Base-by-base conservation (phyloP, 2,888 invertebrate species). In the Lutraria lutraria region DNA sequence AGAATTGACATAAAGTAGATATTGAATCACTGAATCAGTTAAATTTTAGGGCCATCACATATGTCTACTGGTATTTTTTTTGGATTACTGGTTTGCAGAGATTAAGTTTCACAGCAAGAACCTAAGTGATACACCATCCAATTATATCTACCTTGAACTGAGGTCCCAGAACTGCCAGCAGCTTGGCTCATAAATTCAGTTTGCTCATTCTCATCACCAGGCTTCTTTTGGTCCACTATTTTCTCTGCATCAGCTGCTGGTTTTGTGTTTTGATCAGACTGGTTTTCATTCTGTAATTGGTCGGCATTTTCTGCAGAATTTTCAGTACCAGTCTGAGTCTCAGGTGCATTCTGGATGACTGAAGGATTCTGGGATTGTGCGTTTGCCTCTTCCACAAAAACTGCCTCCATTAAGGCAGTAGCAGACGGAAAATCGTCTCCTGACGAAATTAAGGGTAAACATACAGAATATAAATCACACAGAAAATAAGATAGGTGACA, bases 371-470 rank as follows among this genome's bases (percentile, higher is more conserved):
- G 86, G 60, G 86, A 79, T 56, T 76, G 56, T 52, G 54, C 63
- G 34, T 92, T 88, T n/a, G 90, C 92, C 56, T 91, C 89, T 56
- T 92, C 56, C 43, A 87, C 89, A 54, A 94, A 93, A 6, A 95
- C 93, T 31, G 94, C 95, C 86, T 95, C 95, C 79, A 95, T 80
- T 52, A 96, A 87, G 2, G 93, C 89, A 79, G 94, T 93, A 13
- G 94, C 93, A 88, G 93, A 95, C 25, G 95, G 90, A 84, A 96
- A 96, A 90, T 96, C 96, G 89, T 95, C 94, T 89, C 95, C 95
- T 94, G 90, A n/a, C 87, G 68, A 8, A 52, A 76, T 34, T 25
- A 15, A 12, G 2, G 12, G 25, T n/a, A 63, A 21, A 63, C 4
- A n/a, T 19, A 10, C 4, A n/a, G 2, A 19, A 25, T 63, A n/a